phyloP scores from a whole-genome alignment of 2,797 vertebrate genomes.

The Ispidina lecontei region DNA sequence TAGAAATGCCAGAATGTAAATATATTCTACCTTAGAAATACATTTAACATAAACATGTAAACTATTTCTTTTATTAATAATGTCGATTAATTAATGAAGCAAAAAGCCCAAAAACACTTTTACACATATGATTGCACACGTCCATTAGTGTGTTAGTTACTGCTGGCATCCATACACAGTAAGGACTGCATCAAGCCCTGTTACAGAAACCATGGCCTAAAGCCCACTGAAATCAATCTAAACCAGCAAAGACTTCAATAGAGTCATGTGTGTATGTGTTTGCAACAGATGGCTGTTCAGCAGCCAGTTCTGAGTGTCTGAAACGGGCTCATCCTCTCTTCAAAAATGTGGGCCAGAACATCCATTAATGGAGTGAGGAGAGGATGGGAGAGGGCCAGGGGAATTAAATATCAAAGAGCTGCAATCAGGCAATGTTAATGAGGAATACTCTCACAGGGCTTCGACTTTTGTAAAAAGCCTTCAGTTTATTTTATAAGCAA shows the following conservation, averaged over 20 bases:
- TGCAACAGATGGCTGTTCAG: constrained; percentile 16
- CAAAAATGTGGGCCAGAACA: background rate
- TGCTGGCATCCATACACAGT: background rate
- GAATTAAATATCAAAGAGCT: constrained; percentile 43
- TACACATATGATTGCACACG: background rate
- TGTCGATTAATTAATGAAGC: background rate
- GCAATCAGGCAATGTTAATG: constrained; percentile 30
- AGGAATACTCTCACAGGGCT: constrained; percentile 2
- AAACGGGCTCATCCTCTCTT: constrained; percentile 12
- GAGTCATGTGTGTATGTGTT: background rate
- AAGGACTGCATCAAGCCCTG: background rate
- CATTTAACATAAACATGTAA: background rate
- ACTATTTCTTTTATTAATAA: background rate
- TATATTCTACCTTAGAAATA: background rate
- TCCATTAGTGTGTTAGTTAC: background rate
- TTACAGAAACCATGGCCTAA: background rate
- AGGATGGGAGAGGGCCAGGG: background rate
- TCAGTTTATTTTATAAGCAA: constrained; percentile 15
- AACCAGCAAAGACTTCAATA: background rate
- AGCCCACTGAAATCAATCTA: background rate
- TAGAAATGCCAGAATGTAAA: background rate
- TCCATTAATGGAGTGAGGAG: background rate
- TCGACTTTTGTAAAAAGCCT: background rate
- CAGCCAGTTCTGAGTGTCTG: background rate
- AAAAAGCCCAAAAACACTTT: background rate